A percentile compares a stretch with the other conserved stretches of the same genome.
phyloP scores from a whole-genome alignment of 2,888 invertebrate species.

The Osedax fenrisi region DNA sequence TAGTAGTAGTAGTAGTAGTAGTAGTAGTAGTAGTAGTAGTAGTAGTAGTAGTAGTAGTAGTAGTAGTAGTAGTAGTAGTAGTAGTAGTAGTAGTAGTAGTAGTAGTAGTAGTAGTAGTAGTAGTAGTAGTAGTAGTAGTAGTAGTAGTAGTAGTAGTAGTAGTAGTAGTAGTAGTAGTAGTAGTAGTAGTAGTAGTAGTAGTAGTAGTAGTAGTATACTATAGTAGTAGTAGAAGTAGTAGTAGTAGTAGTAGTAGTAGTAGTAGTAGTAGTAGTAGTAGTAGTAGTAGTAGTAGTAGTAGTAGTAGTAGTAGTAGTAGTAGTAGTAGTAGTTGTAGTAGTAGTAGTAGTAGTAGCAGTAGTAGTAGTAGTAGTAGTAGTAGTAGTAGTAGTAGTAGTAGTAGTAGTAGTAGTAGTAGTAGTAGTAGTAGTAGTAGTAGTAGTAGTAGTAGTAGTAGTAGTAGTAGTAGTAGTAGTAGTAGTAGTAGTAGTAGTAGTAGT shows the following conservation, averaged over 20 bases:
- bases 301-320: conserved; percentile 32
- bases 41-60: conserved; percentile 18
- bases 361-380: conserved; percentile 30
- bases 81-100: conserved; percentile 17
- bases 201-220: background rate
- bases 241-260: conserved; percentile 29
- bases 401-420: conserved; percentile 32
- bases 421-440: conserved; percentile 3
- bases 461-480: background rate
- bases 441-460: background rate
- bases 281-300: conserved; percentile 32
- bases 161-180: conserved; percentile 34
- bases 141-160: conserved; percentile 32
- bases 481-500: background rate
- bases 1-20: conserved; percentile 22
- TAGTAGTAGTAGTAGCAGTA: conserved; percentile 30
- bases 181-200: conserved; percentile 31
- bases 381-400: conserved; percentile 31
- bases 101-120: conserved; percentile 15
- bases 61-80: conserved; percentile 9
- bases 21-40: conserved; percentile 24
- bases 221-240: conserved; percentile 20
- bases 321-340: conserved; percentile 31
- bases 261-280: conserved; percentile 33
- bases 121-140: conserved; percentile 30